These are phyloP conservation scores for Papilio gigon DNA, from an alignment of 2,888 invertebrate genomes.

Conservation along the genomic window DNA sequence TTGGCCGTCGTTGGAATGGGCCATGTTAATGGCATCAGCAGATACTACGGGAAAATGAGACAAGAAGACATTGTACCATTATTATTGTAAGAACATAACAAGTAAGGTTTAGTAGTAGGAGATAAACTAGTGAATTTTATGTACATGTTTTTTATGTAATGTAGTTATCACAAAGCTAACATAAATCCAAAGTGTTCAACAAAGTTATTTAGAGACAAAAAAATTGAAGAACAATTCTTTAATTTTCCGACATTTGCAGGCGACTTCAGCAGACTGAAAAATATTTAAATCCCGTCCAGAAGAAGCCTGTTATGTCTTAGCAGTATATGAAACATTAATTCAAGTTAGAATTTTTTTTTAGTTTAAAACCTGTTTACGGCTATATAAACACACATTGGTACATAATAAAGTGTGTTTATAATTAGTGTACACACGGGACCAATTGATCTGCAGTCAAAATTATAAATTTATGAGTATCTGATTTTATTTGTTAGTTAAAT, in stretches of 20 bases:
- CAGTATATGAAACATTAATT: not conserved
- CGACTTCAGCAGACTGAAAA: not conserved
- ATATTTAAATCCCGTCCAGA: conserved; percentile 4
- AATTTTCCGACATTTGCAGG: conserved; percentile 2
- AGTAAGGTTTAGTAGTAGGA: conserved; percentile 31
- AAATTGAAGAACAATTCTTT: conserved; percentile 9
- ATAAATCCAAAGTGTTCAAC: not conserved
- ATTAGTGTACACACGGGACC: not conserved
- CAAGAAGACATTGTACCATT: conserved; percentile 75
- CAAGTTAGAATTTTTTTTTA: conserved; percentile 10
- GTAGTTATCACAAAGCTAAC: not conserved
- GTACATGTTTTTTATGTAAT: not conserved
- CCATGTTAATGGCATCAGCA: conserved; percentile 93
- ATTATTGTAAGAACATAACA: conserved; percentile 62
- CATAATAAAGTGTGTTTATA: not conserved
- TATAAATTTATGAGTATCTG: not conserved
- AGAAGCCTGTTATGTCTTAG: conserved; percentile 9
- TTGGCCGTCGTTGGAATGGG: conserved; percentile 99
- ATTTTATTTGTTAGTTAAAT: not conserved
- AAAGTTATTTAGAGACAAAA: not conserved
- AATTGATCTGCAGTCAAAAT: not conserved
- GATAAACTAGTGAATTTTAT: conserved; percentile 19
- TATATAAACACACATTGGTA: not conserved
- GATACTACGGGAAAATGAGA: conserved; percentile 75
- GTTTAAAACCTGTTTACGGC: not conserved